phyloP scores from a whole-genome alignment of 2,797 vertebrate genomes.

The Anniella stebbinsi region DNA sequence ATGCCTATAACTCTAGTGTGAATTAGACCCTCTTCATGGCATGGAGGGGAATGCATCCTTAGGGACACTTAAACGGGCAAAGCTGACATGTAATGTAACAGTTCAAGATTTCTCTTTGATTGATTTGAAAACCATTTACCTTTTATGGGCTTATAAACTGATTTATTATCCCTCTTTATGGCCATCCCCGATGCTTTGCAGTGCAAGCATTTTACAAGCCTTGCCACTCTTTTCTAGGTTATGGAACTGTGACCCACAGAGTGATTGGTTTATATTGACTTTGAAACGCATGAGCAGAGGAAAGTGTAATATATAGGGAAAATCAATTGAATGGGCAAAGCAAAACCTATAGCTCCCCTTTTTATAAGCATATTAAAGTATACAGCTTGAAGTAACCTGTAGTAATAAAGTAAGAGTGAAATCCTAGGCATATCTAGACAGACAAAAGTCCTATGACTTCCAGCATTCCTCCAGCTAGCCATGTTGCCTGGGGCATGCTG shows the following conservation, averaged over 20 bases:
- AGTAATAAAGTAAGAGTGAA: conserved; percentile 5
- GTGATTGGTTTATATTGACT: conserved; percentile 49
- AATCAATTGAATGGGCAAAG: conserved; percentile 51
- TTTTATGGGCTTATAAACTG: conserved; percentile 66
- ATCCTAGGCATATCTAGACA: too few relatives aligned
- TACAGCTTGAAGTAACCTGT: conserved; percentile 34
- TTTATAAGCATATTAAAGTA: conserved; percentile 46
- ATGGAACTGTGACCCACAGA: conserved; percentile 61
- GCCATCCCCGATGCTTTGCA: conserved; percentile 61
- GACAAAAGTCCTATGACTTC: too few relatives aligned
- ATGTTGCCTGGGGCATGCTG: too few relatives aligned
- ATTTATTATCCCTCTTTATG: conserved; percentile 64
- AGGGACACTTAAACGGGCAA: conserved; percentile 42
- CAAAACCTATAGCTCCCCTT: conserved; percentile 42
- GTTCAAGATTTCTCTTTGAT: conserved; percentile 58
- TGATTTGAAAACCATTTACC: conserved; percentile 58
- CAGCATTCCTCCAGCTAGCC: too few relatives aligned
- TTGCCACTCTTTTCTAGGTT: conserved; percentile 71
- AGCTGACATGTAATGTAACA: conserved; percentile 52
- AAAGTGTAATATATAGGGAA: conserved; percentile 49
- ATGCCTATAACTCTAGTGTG: conserved; percentile 30
- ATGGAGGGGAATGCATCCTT: conserved; percentile 1
- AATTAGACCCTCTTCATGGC: conserved; percentile 13
- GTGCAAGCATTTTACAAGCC: conserved; percentile 69
- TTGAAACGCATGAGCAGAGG: rapidly evolving